Evolutionary conservation across 2,797 vertebrate species (phyloP).

Genomic region (Perdix hodgsoniae): DNA sequence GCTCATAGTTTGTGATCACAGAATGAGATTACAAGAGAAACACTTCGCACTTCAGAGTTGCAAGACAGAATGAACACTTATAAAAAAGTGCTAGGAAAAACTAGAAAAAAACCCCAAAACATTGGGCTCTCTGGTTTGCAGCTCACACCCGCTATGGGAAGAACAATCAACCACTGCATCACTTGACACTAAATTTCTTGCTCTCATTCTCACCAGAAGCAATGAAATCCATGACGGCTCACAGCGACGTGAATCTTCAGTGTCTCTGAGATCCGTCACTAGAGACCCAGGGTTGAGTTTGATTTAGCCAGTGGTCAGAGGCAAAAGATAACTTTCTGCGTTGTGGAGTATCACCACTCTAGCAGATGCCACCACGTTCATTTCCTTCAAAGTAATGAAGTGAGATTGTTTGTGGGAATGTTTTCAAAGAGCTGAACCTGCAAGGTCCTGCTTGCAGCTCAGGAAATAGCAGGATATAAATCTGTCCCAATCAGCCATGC

Average conservation of each 20-base stretch:
- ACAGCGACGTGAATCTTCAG: not conserved
- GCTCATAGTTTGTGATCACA: not conserved
- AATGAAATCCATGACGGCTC: not conserved
- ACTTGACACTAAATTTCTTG: not conserved
- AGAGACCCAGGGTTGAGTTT: not conserved
- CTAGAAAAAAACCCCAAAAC: not conserved
- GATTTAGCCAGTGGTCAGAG: not conserved
- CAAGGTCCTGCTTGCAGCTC: constrained; percentile 70
- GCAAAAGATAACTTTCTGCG: not conserved
- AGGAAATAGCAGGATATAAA: constrained; percentile 82
- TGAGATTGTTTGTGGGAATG: constrained; percentile 70
- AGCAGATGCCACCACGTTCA: constrained; percentile 55
- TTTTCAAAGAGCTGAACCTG: constrained; percentile 77
- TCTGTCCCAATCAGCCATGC: constrained; percentile 76
- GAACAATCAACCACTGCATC: not conserved
- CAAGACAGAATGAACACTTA: not conserved
- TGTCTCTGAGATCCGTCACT: not conserved
- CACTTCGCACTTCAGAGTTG: not conserved
- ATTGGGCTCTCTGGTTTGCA: not conserved
- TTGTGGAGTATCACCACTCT: not conserved
- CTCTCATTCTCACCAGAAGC: not conserved
- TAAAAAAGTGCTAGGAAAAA: not conserved
- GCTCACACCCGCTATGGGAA: not conserved
- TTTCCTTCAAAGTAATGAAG: constrained; percentile 72
- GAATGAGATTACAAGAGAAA: not conserved